Evolutionary conservation across 53 echinoderm and acorn worm genomes (phyloP), one percentile per base, ranked within the genome.

Genomic region (Echinarachnius parma): DNA sequence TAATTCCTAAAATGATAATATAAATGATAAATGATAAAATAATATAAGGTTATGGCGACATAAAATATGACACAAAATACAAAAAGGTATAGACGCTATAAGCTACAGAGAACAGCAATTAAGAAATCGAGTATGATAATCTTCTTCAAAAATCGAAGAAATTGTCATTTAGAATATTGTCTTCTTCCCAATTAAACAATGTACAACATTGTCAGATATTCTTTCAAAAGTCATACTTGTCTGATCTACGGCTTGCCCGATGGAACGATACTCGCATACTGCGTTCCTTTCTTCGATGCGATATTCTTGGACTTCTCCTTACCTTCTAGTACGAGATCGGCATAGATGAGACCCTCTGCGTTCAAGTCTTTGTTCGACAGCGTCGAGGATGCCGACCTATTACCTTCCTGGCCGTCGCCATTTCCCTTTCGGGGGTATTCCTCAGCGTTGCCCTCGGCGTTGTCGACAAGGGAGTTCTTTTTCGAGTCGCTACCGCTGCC

Each of bases 231-330:
- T n/a, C n/a, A n/a, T n/a, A n/a, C n/a, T n/a, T n/a, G n/a, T n/a
- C n/a, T n/a, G n/a, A 39, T 39, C 19, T 18, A 69, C 2, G 69
- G 69, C 34, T 69, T 69, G 21, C 69, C 69, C 11, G 52, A 53
- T 4, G 69, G 69, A 31, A 69, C 15, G 53, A 69, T 69, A 23
- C 53, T 69, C 10, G 69, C 69, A 53, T 69, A 69, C 53, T 69
- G 69, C 21, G 69, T 69, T 33, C 53, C 69, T 53, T 52, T 69
- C 25, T 52, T 69, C 21, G 52, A 15, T 4, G 69, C 9, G 28
- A 30, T 5, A 3, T 25, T 32, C 31, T 20, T 66, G 15, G 49
- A 21, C 15, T 31, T 33, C 2, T 31, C 14, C 11, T 53, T 53
- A 5, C 33, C 35, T 1, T 53, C 37, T 2, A 69, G 69, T 52